These are phyloP conservation scores for Cyclopterus lumpus DNA, from an alignment of 2,797 vertebrate species.

Conservation along the genomic window DNA sequence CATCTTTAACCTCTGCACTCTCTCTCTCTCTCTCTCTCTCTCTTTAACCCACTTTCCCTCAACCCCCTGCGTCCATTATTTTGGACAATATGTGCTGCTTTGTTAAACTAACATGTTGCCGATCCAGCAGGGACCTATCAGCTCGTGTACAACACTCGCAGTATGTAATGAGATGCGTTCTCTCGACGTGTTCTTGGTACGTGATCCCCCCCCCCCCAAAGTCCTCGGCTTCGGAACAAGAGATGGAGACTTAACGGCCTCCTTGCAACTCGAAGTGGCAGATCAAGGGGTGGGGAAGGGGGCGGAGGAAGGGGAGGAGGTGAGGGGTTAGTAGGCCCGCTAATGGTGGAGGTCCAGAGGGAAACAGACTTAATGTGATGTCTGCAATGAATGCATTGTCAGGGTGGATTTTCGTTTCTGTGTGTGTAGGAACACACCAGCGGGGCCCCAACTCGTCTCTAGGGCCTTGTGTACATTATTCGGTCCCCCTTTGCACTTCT, in stretches of 20 bases:
- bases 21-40: background rate
- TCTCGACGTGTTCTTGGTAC: conserved; percentile 2
- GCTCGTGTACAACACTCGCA: conserved; percentile 29
- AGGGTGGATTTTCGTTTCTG: conserved; percentile 51
- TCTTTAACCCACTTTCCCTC: conserved; percentile 13
- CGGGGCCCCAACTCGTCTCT: conserved; percentile 50
- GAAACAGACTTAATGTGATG: conserved; percentile 66
- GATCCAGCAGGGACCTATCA: conserved; percentile 45
- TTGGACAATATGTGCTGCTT: conserved; percentile 16
- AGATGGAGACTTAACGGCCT: conserved; percentile 43
- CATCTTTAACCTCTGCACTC: conserved; percentile 42
- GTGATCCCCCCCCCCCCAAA: conserved; percentile 33
- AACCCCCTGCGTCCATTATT: conserved; percentile 3
- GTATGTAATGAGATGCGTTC: conserved; percentile 49
- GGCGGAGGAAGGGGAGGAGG: background rate
- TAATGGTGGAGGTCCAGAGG: conserved; percentile 54
- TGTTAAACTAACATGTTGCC: conserved; percentile 41
- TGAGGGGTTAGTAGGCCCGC: conserved; percentile 1
- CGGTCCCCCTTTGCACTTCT: conserved; percentile 43
- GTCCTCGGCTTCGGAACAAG: conserved; percentile 45
- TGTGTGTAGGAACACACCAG: conserved; percentile 33
- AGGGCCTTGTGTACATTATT: conserved; percentile 58
- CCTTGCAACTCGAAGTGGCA: conserved; percentile 44
- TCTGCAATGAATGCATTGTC: conserved; percentile 60
- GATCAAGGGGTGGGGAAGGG: conserved; percentile 31